Conservation (phyloP, 2,888 invertebrate species). For the Philhelius pedissequus region DNA sequence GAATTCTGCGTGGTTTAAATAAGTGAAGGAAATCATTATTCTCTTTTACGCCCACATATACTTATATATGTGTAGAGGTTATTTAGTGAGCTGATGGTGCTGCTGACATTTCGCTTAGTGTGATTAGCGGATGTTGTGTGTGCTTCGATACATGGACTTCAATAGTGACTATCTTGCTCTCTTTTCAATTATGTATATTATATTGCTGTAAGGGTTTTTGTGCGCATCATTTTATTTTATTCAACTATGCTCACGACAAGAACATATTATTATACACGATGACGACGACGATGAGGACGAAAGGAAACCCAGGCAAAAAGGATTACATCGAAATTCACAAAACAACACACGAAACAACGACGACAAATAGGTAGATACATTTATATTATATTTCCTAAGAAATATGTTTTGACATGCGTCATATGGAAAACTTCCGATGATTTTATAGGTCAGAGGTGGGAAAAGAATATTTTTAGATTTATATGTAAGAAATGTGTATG, state of each 20-base stretch:
- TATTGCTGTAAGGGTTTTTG: conserved; percentile 13
- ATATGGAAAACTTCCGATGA: conserved; percentile 43
- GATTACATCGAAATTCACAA: conserved; percentile 56
- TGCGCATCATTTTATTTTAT: conserved; percentile 57
- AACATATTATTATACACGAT: not conserved
- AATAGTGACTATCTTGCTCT: conserved; percentile 31
- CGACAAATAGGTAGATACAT: conserved; percentile 10
- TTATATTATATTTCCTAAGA: conserved; percentile 26
- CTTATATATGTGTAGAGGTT: conserved; percentile 10
- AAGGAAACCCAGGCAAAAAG: conserved; percentile 44
- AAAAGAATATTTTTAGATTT: conserved; percentile 33
- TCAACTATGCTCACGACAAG: conserved; percentile 8
- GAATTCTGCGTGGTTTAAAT: conserved; percentile 32
- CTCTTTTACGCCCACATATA: conserved; percentile 54
- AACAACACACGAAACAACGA: conserved; percentile 2
- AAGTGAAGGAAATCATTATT: conserved; percentile 60
- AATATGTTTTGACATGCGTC: conserved; percentile 67
- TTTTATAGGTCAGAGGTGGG: conserved; percentile 63
- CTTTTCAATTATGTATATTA: not conserved
- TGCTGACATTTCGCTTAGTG: conserved; percentile 22
- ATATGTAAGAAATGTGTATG: not conserved
- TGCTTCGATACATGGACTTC: not conserved
- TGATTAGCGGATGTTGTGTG: conserved; percentile 59
- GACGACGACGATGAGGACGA: not conserved
- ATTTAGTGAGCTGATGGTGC: conserved; percentile 36